A percentile compares a stretch with the other conserved stretches of the same genome.
Conservation (phyloP, 2,888 invertebrate species). For the Caradrina clavipalpis region DNA sequence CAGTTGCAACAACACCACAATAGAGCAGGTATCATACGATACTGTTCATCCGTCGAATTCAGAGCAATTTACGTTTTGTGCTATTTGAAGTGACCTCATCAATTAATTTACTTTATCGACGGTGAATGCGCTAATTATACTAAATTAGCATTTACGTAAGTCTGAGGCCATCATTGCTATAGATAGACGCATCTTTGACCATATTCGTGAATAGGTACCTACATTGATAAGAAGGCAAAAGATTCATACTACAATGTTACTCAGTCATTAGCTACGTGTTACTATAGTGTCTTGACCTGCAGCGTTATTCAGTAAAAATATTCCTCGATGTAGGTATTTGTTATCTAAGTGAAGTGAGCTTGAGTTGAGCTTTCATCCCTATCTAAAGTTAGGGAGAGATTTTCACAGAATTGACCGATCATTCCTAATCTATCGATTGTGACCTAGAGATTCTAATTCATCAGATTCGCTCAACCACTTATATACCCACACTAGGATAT, state of each 20-base stretch:
- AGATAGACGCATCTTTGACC: constrained; percentile 39
- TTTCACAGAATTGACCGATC: too few species aligned
- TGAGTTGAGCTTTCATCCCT: too few species aligned
- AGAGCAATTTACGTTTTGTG: constrained; percentile 76
- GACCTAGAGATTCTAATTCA: too few species aligned
- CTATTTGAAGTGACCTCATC: constrained; percentile 84
- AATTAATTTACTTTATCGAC: constrained; percentile 83
- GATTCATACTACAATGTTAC: constrained; percentile 1
- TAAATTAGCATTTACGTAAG: constrained; percentile 74
- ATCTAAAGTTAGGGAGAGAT: too few species aligned
- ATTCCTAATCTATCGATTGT: background rate
- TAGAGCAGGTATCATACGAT: constrained; percentile 26
- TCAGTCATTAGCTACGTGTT: constrained; percentile 15
- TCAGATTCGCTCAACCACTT: too few species aligned
- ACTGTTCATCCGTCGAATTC: constrained; percentile 71
- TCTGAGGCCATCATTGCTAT: constrained; percentile 45
- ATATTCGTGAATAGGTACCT: constrained; percentile 12
- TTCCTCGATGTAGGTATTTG: too few species aligned
- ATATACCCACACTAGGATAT: too few species aligned
- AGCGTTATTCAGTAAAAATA: background rate
- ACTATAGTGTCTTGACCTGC: background rate
- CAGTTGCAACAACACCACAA: background rate
- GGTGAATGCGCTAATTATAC: constrained; percentile 78
- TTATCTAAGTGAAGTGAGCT: too few species aligned
- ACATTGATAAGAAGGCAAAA: constrained; percentile 22